Conservation (phyloP, 1,140 invertebrate genomes). For the Magallana gigas region DNA sequence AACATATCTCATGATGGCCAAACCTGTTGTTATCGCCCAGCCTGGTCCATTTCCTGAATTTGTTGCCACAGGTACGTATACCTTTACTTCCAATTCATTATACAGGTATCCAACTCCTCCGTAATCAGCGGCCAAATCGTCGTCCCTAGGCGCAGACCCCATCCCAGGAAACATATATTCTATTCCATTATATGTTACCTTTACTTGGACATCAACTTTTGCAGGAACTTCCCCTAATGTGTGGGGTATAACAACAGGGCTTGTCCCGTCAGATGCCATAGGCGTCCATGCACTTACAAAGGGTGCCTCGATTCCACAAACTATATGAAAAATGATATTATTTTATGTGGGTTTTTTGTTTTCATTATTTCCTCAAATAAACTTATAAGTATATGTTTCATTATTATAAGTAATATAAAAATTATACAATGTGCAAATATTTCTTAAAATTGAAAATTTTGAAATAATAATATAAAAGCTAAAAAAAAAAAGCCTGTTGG, state of each 20-base stretch:
- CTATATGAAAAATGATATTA: neutral
- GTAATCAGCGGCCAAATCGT: neutral
- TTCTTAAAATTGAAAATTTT: too few species aligned
- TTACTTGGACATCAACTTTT: slow-evolving; percentile 19
- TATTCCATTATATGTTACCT: neutral
- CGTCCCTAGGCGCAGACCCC: neutral
- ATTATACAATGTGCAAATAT: too few species aligned
- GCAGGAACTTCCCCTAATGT: neutral
- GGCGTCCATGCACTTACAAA: neutral
- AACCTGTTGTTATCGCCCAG: neutral
- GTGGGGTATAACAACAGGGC: neutral
- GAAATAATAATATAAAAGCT: too few species aligned
- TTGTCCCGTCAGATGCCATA: neutral
- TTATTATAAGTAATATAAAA: too few species aligned
- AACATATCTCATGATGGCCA: too few species aligned
- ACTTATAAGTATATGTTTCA: too few species aligned
- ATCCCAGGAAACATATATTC: slow-evolving; percentile 29
- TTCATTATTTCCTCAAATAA: too few species aligned
- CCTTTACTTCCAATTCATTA: neutral
- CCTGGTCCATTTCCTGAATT: neutral
- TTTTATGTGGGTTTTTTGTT: too few species aligned
- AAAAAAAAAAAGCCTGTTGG: too few species aligned
- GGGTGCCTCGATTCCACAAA: neutral
- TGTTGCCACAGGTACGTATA: neutral
- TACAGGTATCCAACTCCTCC: slow-evolving; percentile 16